phyloP scores from a whole-genome alignment of 1,140 invertebrate genomes.

The Penaeus vannamei region DNA sequence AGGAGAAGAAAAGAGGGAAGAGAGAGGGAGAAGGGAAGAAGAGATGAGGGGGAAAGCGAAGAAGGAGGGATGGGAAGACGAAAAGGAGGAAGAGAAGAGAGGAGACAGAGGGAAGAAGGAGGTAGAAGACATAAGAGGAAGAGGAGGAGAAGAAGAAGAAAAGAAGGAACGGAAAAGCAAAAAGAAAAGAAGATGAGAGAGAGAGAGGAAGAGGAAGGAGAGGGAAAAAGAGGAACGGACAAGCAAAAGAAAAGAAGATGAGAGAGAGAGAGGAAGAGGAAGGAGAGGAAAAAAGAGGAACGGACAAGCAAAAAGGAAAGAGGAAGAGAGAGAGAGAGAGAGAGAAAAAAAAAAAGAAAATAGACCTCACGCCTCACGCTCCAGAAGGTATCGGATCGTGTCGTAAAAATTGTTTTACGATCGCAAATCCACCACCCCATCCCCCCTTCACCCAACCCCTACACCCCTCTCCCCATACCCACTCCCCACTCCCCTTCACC shows the following conservation, averaged over 20 bases:
- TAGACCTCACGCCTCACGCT: no score
- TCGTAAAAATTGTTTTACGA: no score
- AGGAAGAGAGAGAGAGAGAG: constrained; percentile 13
- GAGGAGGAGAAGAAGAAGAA: neutral
- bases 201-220: neutral
- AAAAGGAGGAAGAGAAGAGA: neutral
- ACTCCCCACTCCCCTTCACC: no score
- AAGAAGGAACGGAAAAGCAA: neutral
- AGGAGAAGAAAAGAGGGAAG: neutral
- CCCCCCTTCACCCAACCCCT: no score
- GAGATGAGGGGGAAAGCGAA: neutral
- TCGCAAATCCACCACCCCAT: no score
- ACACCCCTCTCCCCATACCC: no score
- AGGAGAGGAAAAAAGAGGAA: neutral
- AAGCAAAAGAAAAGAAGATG: neutral
- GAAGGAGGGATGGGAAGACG: neutral
- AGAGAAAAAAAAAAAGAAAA: no score
- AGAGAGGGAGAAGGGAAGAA: neutral
- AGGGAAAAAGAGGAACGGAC: neutral
- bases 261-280: no score
- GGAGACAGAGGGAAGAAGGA: neutral
- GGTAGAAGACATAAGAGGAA: neutral
- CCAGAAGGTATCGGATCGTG: no score
- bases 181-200: neutral
- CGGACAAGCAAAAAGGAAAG: neutral